These are phyloP conservation scores for Falco peregrinus DNA, from an alignment of 2,797 vertebrate species.

Conservation along the genomic window DNA sequence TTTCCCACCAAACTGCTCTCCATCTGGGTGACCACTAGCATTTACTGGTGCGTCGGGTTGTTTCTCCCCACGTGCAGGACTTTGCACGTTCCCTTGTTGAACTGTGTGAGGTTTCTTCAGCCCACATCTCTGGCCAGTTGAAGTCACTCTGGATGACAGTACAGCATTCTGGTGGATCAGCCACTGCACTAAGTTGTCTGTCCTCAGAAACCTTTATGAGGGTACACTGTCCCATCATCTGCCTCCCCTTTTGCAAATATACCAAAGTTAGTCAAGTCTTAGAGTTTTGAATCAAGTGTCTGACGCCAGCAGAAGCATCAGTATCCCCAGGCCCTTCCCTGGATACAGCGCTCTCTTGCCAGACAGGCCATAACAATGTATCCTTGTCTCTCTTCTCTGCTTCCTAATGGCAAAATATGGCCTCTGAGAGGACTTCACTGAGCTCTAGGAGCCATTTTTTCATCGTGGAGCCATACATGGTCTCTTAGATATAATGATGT, in stretches of 20 bases:
- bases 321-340: background rate
- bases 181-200: background rate
- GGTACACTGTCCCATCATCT: background rate
- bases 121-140: background rate
- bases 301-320: background rate
- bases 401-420: background rate
- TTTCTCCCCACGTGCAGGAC: background rate
- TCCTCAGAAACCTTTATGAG: background rate
- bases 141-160: background rate
- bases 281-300: background rate
- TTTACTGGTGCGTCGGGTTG: background rate
- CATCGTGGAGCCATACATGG: background rate
- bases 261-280: background rate
- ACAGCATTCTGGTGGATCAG: background rate
- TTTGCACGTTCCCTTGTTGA: background rate
- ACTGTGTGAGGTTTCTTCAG: background rate
- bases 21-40: background rate
- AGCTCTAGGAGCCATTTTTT: background rate
- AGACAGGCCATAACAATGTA: background rate
- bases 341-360: background rate
- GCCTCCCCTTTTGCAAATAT: background rate
- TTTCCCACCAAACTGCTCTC: background rate
- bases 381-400: background rate
- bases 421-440: background rate
- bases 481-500: background rate